These are phyloP conservation scores for Phoxinus phoxinus DNA, from an alignment of 2,113 vertebrate genomes.

Conservation along the genomic window DNA sequence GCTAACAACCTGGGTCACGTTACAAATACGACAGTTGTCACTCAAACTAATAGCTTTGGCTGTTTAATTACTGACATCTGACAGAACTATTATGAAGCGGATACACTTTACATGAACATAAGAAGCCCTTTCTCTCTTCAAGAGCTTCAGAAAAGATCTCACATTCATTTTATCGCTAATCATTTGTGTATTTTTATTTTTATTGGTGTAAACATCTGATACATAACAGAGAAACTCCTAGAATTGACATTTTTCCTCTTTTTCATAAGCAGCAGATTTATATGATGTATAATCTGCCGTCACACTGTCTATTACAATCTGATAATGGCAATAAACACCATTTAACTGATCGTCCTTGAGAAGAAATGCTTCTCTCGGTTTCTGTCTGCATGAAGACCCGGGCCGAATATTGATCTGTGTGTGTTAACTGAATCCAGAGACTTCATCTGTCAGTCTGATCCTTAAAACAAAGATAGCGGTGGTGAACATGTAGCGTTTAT, in stretches of 20 bases:
- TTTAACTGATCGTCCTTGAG: background rate
- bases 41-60: background rate
- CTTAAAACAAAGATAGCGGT: background rate
- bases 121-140: background rate
- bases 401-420: conserved; percentile 11
- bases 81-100: background rate
- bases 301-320: background rate
- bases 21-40: background rate
- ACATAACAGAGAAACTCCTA: too few species aligned
- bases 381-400: background rate
- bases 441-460: conserved; percentile 12
- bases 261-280: background rate
- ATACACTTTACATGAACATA: background rate
- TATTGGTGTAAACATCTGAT: too few species aligned
- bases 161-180: too few species aligned
- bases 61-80: background rate
- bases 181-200: too few species aligned
- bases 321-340: background rate
- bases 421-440: conserved; percentile 1
- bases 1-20: background rate
- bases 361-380: background rate
- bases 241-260: background rate
- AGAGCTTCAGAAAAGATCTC: too few species aligned
- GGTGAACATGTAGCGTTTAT: background rate
- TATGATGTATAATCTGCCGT: background rate